Base-by-base conservation (phyloP, 2,888 invertebrate species). In the Dusona sp. region DNA sequence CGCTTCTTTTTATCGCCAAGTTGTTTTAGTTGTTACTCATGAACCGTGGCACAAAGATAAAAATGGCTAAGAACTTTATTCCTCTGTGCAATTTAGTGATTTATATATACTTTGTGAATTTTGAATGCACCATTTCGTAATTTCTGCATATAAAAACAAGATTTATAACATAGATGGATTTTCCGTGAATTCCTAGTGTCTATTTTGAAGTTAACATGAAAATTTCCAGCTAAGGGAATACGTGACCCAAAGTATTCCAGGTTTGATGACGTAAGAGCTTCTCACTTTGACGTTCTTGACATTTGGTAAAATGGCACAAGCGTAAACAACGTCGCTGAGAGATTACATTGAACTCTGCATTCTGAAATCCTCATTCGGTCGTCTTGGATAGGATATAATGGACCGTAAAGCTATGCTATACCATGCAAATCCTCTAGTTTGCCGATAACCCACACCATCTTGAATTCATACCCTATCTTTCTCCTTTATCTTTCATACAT, bases 311-410 rank as follows among this genome's bases (percentile, higher is more conserved):
- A 82, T 68, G 54, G 61, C 64, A 68, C 16, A 19, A 51, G 67
- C 45, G 74, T 73, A 82, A 85, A 79, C 78, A 79, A 82, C 45
- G 61, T 48, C 51, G 61, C 61, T 61, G 48, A 67, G 79, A 85
- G 82, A 85, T 79, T 82, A 82, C 85, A 68, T 57, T 81, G 80
- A 84, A 57, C 72, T 70, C 51, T 11, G 25, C 36, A 25, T 45
- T 42, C 64, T 36, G 36, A 19, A 70, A 70, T 72, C 48, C 57
- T 64, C 64, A 51, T 68, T 42, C 61, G 45, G 68, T 72, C 64
- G 51, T 77, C 70, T 36, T 33, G 54, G 72, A 78, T 74, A 70
- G 65, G 79, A 75, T 57, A 74, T 75, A 75, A 70, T 64, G 79
- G 80, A 80, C 67, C 65, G 61, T 75, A 77, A 84, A 54, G 68